These are phyloP conservation scores for Psilopogon haemacephalus DNA, from an alignment of 2,113 vertebrate genomes.

Conservation along the genomic window DNA sequence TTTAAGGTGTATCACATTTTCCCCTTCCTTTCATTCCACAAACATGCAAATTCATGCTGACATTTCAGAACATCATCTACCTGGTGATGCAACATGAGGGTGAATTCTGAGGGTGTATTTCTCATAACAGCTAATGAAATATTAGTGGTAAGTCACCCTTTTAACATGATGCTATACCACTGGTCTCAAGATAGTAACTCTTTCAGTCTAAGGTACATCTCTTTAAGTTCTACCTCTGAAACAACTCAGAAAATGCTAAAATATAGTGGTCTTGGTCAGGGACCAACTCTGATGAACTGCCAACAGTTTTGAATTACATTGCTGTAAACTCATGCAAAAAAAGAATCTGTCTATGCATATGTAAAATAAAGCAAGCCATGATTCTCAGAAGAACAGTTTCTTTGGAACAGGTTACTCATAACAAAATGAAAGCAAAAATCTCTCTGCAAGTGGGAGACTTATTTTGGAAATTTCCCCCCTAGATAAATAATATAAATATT, in stretches of 20 bases:
- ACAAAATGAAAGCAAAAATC: background rate
- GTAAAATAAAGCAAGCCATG: background rate
- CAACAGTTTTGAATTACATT: background rate
- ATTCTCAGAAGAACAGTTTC: background rate
- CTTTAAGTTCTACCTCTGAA: background rate
- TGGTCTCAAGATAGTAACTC: background rate
- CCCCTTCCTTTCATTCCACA: background rate
- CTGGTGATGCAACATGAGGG: background rate
- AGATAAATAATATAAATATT: too few species aligned
- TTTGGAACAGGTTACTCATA: background rate
- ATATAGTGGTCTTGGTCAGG: background rate
- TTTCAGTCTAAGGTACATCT: background rate
- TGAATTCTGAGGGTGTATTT: background rate
- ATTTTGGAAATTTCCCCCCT: background rate
- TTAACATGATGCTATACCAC: background rate
- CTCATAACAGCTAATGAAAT: background rate
- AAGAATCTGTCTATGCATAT: background rate
- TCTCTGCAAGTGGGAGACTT: background rate
- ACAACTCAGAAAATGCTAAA: background rate
- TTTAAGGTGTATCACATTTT: background rate
- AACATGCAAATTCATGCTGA: background rate
- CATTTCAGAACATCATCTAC: background rate
- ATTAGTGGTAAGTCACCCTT: background rate
- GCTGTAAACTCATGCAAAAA: background rate
- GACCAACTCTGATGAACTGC: background rate